Percentiles rank a stretch among this genome's conserved stretches.
These are phyloP conservation scores for Xanthostigma xanthostigma DNA, from an alignment of 2,888 invertebrate genomes.

Conservation along the genomic window DNA sequence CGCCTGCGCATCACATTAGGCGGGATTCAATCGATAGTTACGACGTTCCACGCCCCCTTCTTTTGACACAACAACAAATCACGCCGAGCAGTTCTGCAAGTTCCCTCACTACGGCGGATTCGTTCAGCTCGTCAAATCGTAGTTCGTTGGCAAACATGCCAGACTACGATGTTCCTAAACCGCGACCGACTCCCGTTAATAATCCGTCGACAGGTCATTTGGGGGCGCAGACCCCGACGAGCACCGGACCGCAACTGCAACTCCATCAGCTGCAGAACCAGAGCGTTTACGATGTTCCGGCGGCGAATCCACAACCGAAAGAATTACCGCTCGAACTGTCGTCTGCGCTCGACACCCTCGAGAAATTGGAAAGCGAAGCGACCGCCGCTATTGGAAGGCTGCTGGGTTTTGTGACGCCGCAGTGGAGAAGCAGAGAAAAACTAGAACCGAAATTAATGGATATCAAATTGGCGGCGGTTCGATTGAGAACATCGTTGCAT, in stretches of 20 bases:
- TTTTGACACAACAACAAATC: constrained; percentile 34
- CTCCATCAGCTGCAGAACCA: constrained; percentile 20
- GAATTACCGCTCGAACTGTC: constrained; percentile 58
- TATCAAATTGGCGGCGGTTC: constrained; percentile 63
- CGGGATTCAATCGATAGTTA: constrained; percentile 36
- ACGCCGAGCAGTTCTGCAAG: constrained; percentile 54
- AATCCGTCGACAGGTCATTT: constrained; percentile 13
- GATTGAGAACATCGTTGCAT: constrained; percentile 65
- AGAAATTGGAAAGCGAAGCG: constrained; percentile 63
- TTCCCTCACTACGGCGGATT: constrained; percentile 45
- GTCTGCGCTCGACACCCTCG: constrained; percentile 60
- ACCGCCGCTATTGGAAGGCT: constrained; percentile 66
- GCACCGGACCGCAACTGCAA: constrained; percentile 19
- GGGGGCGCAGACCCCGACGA: neutral
- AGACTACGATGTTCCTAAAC: constrained; percentile 54
- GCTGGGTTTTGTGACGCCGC: constrained; percentile 60
- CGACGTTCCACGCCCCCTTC: constrained; percentile 46
- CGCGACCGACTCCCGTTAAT: constrained; percentile 26
- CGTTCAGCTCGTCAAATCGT: constrained; percentile 37
- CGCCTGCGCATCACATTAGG: constrained; percentile 19
- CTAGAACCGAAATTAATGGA: constrained; percentile 68
- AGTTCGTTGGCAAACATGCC: constrained; percentile 36
- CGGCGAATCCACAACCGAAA: constrained; percentile 30
- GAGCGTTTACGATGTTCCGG: constrained; percentile 46
- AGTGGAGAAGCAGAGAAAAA: constrained; percentile 69